phyloP scores from a whole-genome alignment of 2,113 vertebrate genomes.

The Sturnus vulgaris region DNA sequence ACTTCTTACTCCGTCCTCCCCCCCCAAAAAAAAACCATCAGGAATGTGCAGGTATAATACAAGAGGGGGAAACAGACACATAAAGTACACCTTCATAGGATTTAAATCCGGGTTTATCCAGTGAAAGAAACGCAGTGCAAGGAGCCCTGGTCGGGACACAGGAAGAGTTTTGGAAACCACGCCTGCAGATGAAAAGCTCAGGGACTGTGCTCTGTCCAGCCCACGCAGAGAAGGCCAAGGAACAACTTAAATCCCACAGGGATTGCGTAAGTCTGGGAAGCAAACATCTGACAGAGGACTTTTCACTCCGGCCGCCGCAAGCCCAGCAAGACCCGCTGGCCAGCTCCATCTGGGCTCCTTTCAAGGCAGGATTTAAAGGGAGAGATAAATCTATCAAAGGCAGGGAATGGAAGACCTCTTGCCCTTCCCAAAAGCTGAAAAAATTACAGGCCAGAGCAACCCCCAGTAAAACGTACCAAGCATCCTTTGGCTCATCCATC shows the following conservation, averaged over 20 bases:
- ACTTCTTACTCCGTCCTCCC: no score
- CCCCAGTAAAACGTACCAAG: not conserved
- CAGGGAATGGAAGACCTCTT: not conserved
- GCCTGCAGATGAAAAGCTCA: not conserved
- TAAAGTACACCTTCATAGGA: fast-evolving
- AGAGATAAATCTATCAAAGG: not conserved
- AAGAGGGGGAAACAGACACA: not conserved
- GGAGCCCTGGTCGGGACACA: not conserved
- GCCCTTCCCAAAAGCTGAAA: not conserved
- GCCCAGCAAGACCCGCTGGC: not conserved
- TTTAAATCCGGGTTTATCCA: not conserved
- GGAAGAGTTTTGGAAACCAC: not conserved
- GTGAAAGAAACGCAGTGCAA: fast-evolving
- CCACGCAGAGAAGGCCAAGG: not conserved
- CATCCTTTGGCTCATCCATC: not conserved
- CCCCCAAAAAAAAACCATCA: not conserved
- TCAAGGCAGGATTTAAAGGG: not conserved
- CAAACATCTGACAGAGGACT: not conserved
- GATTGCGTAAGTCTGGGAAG: not conserved
- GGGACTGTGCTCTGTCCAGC: not conserved
- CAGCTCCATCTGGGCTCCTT: not conserved
- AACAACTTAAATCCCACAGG: not conserved
- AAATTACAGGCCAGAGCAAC: not conserved
- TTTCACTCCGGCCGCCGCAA: not conserved
- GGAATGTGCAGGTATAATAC: fast-evolving